Evolutionary conservation across 2,113 vertebrate species (phyloP).

Genomic region (Ameiurus melas): DNA sequence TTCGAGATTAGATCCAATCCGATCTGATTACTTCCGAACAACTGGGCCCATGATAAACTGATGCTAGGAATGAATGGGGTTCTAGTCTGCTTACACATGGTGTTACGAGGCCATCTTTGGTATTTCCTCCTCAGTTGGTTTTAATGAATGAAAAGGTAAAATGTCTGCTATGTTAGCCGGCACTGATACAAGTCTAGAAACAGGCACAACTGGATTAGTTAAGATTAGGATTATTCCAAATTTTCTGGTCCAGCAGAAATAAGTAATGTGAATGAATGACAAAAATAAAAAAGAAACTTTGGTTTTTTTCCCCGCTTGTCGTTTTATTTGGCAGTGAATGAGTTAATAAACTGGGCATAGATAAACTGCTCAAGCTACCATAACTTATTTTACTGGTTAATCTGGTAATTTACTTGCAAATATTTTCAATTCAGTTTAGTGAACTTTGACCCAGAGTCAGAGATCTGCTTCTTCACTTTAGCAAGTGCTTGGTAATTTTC

Average conservation of each 20-base stretch:
- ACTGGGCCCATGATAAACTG: not conserved
- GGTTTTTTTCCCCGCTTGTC: not conserved
- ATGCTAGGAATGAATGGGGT: not conserved
- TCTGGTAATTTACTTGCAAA: not conserved
- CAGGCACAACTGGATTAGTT: not conserved
- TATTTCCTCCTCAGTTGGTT: not conserved
- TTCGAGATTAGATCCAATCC: too few relatives aligned
- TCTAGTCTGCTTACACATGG: not conserved
- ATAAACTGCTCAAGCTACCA: not conserved
- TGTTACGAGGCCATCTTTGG: not conserved
- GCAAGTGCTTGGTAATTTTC: not conserved
- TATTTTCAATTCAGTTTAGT: not conserved
- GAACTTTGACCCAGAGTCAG: not conserved
- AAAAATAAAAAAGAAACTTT: constrained; percentile 16
- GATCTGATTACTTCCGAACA: too few relatives aligned
- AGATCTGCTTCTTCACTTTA: constrained; percentile 2
- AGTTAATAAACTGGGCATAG: not conserved
- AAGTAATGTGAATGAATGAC: not conserved
- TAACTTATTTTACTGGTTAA: not conserved
- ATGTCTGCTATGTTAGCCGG: not conserved
- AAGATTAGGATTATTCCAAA: not conserved
- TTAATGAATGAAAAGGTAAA: not conserved
- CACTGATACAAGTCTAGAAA: not conserved
- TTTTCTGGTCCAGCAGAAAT: constrained; percentile 14
- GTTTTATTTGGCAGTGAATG: not conserved